These are phyloP conservation scores for Siphlonurus alternatus DNA, from an alignment of 2,888 invertebrate genomes.

Conservation along the genomic window DNA sequence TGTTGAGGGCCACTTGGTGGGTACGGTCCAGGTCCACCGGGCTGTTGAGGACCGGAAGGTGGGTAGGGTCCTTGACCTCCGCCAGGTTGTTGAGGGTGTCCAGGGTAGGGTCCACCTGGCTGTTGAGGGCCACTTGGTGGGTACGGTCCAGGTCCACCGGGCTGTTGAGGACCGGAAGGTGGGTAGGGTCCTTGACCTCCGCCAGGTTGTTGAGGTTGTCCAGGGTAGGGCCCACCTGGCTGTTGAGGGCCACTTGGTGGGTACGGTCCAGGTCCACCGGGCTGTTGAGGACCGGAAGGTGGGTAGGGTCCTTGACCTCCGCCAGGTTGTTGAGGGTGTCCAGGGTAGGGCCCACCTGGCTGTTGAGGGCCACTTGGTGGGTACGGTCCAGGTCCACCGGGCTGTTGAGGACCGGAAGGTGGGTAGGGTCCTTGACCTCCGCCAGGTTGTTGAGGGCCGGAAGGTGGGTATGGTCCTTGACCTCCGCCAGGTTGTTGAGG, in stretches of 20 bases:
- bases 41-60: neutral
- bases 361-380: neutral
- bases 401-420: neutral
- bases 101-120: neutral
- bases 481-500: neutral
- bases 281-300: neutral
- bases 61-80: neutral
- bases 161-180: neutral
- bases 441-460: neutral
- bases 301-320: neutral
- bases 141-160: neutral
- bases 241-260: neutral
- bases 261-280: neutral
- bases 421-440: neutral
- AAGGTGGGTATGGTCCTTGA: neutral
- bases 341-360: neutral
- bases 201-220: conserved; percentile 1
- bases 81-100: neutral
- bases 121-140: neutral
- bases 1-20: neutral
- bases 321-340: neutral
- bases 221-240: neutral
- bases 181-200: neutral
- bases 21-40: neutral
- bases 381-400: neutral